A percentile compares a stretch with the other conserved stretches of the same genome.
phyloP scores from a whole-genome alignment of 2,888 invertebrate genomes.

The Sceliomorpha sp. region DNA sequence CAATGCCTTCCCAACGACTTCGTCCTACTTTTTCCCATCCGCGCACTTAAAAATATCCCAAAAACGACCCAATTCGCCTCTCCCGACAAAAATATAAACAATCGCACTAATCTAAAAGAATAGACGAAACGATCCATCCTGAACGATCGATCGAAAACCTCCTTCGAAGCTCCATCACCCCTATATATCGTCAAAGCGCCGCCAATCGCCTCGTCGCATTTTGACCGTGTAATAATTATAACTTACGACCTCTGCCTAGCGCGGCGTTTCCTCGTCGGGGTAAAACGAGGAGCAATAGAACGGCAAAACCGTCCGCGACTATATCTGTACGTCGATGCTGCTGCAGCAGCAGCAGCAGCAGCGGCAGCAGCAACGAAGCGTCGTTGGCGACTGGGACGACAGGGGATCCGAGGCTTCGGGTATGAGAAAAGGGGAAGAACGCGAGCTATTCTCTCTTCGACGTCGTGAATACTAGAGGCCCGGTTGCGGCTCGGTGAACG shows the following conservation, averaged over 20 bases:
- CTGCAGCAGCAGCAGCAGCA: constrained; percentile 31
- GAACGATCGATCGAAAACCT: too few species aligned
- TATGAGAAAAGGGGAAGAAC: constrained; percentile 30
- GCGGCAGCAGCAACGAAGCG: constrained; percentile 30
- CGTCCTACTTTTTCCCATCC: too few species aligned
- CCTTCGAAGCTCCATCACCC: too few species aligned
- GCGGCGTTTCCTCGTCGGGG: constrained; percentile 41
- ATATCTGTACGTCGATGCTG: constrained; percentile 25
- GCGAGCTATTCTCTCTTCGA: constrained; percentile 16
- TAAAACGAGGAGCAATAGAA: too few species aligned
- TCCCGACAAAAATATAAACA: too few species aligned
- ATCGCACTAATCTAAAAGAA: too few species aligned
- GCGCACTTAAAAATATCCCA: too few species aligned
- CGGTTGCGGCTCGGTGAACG: constrained; percentile 68
- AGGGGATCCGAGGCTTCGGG: constrained; percentile 6
- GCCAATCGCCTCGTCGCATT: constrained; percentile 11
- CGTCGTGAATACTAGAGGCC: constrained; percentile 47
- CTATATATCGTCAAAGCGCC: constrained; percentile 36
- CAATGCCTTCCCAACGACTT: too few species aligned
- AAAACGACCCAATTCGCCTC: too few species aligned
- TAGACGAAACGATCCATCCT: too few species aligned
- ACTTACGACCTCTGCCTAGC: constrained; percentile 74
- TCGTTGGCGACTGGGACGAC: too few species aligned
- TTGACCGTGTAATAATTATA: constrained; percentile 70
- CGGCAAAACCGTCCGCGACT: too few species aligned